Conservation (phyloP, 2,888 invertebrate genomes). For the Chesias legatella region DNA sequence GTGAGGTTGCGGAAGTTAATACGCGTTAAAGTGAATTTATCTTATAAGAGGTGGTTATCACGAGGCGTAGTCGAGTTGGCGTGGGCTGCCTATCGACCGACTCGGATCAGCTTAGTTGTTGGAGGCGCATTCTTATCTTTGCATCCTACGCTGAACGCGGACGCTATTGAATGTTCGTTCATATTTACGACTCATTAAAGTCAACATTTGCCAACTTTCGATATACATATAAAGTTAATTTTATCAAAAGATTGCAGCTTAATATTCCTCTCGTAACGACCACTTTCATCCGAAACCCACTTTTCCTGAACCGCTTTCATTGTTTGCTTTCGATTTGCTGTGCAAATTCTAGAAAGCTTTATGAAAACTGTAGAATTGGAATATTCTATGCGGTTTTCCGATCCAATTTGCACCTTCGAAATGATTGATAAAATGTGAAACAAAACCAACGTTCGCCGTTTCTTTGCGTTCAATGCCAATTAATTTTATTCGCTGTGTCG, state of each 20-base stretch:
- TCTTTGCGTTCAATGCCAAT: constrained; percentile 7
- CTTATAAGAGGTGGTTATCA: constrained; percentile 52
- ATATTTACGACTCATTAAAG: constrained; percentile 25
- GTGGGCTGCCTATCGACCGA: constrained; percentile 39
- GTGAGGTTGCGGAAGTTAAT: constrained; percentile 48
- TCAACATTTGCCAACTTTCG: constrained; percentile 5
- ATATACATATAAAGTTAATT: constrained; percentile 2
- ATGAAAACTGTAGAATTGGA: constrained; percentile 11
- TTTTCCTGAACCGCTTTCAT: constrained; percentile 24
- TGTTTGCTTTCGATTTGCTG: constrained; percentile 27
- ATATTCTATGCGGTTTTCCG: constrained; percentile 9
- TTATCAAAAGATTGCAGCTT: constrained; percentile 4
- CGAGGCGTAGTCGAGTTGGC: constrained; percentile 41
- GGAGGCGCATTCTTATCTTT: constrained; percentile 34
- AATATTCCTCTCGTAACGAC: constrained; percentile 11
- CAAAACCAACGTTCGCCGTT: not conserved
- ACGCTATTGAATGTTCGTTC: constrained; percentile 11
- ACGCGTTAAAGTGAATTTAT: constrained; percentile 61
- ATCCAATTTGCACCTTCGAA: constrained; percentile 5
- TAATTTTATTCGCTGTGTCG: constrained; percentile 16
- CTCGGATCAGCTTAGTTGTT: constrained; percentile 25
- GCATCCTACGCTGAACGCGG: constrained; percentile 37
- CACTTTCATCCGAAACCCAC: constrained; percentile 21
- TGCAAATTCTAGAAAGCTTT: constrained; percentile 17
- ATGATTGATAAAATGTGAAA: constrained; percentile 1